Conservation (phyloP, 2,113 vertebrate genomes). For the Strix uralensis region DNA sequence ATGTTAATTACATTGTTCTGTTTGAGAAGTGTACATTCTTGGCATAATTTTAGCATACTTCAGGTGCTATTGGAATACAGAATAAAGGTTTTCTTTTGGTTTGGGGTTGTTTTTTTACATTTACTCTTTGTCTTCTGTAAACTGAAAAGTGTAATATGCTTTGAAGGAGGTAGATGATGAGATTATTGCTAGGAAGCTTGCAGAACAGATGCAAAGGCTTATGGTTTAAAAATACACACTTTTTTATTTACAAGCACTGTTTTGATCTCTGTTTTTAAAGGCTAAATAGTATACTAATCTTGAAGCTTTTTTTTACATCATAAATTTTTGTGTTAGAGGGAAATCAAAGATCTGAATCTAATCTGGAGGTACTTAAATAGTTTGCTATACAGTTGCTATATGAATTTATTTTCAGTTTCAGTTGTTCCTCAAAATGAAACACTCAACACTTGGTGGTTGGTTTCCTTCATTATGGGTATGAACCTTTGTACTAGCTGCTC, state of each 20-base stretch:
- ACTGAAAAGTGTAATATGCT: background rate
- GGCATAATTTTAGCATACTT: background rate
- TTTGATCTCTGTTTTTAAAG: background rate
- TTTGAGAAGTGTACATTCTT: background rate
- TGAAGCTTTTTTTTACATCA: background rate
- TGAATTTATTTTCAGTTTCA: background rate
- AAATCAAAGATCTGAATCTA: background rate
- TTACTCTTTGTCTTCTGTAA: background rate
- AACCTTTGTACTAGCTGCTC: background rate
- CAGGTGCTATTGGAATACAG: background rate
- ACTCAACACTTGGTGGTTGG: rapidly evolving
- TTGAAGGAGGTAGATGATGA: background rate
- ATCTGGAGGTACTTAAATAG: background rate
- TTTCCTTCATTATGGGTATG: background rate
- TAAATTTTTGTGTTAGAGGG: background rate
- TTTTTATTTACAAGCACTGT: background rate
- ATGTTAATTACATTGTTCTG: background rate
- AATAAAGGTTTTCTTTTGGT: background rate
- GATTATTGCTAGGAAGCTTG: background rate
- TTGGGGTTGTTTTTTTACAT: background rate
- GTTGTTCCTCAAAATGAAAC: background rate
- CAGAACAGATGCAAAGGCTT: background rate
- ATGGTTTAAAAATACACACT: background rate
- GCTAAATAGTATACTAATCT: background rate
- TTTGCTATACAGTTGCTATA: background rate